A percentile compares a stretch with the other conserved stretches of the same genome.
These are phyloP conservation scores for Felis chaus DNA, from an alignment of 2,113 vertebrate genomes.

Conservation along the genomic window DNA sequence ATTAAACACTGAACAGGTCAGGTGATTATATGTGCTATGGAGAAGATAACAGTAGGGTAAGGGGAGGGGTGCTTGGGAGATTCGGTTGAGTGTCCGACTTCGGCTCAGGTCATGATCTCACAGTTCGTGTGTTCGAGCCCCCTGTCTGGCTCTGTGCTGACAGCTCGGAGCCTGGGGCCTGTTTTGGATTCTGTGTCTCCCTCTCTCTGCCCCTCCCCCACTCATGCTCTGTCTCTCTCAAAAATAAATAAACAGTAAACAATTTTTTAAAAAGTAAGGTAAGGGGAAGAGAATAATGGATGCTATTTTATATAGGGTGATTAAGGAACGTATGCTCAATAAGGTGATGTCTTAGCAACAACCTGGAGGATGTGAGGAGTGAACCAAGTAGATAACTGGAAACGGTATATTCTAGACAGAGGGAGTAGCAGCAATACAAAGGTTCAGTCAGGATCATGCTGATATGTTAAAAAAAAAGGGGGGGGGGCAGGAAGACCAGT, in stretches of 20 bases:
- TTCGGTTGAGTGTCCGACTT: too few species aligned
- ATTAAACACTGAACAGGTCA: neutral
- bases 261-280: neutral
- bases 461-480: neutral
- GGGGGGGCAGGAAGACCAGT: neutral
- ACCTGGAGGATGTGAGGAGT: neutral
- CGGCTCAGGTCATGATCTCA: too few species aligned
- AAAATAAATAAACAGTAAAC: too few species aligned
- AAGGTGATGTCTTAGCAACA: neutral
- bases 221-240: too few species aligned
- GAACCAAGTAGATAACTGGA: neutral
- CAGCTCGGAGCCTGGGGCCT: too few species aligned
- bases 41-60: neutral
- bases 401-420: neutral
- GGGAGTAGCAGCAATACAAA: too few species aligned
- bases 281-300: neutral
- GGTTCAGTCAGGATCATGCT: neutral
- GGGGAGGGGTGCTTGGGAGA: neutral
- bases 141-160: too few species aligned
- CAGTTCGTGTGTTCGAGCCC: too few species aligned
- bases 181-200: too few species aligned
- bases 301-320: neutral
- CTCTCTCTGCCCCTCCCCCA: too few species aligned
- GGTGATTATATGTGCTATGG: neutral
- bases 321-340: neutral